Evolutionary conservation across 2,888 invertebrate species (phyloP).

Genomic region (Hydriomena furcata): DNA sequence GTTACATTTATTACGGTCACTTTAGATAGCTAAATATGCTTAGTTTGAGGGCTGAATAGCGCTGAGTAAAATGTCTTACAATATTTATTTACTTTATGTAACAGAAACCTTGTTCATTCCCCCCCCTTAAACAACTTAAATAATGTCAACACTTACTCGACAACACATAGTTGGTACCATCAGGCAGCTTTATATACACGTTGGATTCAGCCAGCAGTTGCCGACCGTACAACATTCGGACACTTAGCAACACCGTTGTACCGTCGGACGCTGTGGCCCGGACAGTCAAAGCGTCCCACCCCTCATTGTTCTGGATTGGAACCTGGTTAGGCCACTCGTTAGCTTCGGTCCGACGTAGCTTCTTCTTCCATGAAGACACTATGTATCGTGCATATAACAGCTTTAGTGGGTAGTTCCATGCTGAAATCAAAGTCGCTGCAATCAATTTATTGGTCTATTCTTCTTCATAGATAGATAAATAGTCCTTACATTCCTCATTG

Average conservation of each 20-base stretch:
- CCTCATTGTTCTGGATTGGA: constrained; percentile 42
- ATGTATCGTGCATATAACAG: constrained; percentile 63
- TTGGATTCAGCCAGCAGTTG: constrained; percentile 81
- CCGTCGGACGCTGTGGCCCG: constrained; percentile 83
- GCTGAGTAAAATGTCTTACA: too few species aligned
- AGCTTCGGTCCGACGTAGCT: constrained; percentile 34
- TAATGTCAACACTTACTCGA: constrained; percentile 52
- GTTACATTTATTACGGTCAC: too few species aligned
- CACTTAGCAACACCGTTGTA: constrained; percentile 76
- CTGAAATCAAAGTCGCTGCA: constrained; percentile 43
- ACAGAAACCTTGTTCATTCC: too few species aligned
- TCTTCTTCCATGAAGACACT: constrained; percentile 64
- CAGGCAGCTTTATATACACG: constrained; percentile 73
- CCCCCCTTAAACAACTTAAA: too few species aligned
- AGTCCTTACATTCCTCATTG: background rate
- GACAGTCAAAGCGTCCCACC: constrained; percentile 70
- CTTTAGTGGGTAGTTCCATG: constrained; percentile 77
- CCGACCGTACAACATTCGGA: constrained; percentile 72
- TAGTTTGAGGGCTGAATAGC: too few species aligned
- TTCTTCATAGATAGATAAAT: too few species aligned
- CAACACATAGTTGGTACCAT: constrained; percentile 62
- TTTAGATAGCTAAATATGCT: too few species aligned
- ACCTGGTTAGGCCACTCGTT: constrained; percentile 45
- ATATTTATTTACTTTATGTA: too few species aligned
- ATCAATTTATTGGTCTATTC: too few species aligned